Conservation (phyloP, 35 echinoderm and acorn worm genomes). For the Ophiothrix spiculata region DNA sequence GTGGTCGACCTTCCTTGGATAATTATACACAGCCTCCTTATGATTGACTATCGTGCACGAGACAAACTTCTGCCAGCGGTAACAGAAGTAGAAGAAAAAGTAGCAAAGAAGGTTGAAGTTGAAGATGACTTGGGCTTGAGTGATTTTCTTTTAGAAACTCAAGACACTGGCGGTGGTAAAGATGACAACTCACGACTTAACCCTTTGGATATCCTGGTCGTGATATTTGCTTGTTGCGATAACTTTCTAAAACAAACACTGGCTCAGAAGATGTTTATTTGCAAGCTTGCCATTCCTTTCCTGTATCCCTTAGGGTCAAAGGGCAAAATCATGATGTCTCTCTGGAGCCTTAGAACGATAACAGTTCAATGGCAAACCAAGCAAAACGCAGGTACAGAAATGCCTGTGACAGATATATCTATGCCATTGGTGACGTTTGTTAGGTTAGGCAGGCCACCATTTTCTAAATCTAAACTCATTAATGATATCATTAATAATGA, state of each 20-base stretch:
- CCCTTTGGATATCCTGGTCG: constrained; percentile 12
- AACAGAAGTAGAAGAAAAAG: neutral
- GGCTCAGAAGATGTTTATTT: constrained; percentile 25
- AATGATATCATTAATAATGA: constrained; percentile 15
- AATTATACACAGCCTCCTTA: neutral
- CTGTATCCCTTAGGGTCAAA: constrained; percentile 21
- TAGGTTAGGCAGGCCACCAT: constrained; percentile 3
- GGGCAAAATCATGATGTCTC: neutral
- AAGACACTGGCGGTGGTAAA: neutral
- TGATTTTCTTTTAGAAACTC: constrained; percentile 10
- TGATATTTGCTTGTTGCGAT: constrained; percentile 9
- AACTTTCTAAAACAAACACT: constrained; percentile 26
- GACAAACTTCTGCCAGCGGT: constrained; percentile 2
- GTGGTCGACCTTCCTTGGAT: neutral
- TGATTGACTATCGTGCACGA: constrained; percentile 27
- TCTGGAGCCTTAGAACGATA: constrained; percentile 18
- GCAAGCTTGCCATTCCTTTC: constrained; percentile 23
- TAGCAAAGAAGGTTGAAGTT: neutral
- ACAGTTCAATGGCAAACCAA: constrained; percentile 8
- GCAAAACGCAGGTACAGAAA: neutral
- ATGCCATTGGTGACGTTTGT: constrained; percentile 6
- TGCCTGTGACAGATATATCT: constrained; percentile 15
- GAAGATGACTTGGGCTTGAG: constrained; percentile 1
- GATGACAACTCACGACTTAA: neutral
- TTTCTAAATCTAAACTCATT: constrained; percentile 27